These are phyloP conservation scores for Phalacrocorax brasilianus DNA, from an alignment of 2,113 vertebrate genomes.

Conservation along the genomic window DNA sequence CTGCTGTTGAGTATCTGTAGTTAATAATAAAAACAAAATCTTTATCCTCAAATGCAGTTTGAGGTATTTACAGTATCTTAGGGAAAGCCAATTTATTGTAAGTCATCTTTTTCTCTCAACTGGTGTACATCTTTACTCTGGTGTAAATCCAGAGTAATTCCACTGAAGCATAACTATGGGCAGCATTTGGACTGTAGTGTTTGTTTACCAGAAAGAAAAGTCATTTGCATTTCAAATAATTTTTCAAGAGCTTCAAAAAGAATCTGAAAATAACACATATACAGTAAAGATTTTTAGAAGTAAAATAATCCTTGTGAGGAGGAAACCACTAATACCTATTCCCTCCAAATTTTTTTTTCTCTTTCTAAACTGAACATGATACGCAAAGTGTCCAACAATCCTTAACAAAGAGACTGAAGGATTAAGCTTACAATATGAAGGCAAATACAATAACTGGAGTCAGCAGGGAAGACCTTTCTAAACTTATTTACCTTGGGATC, in stretches of 20 bases:
- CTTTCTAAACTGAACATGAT: not conserved
- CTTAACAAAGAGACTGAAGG: not conserved
- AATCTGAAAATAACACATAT: not conserved
- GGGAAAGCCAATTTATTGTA: not conserved
- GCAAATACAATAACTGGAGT: not conserved
- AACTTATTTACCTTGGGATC: not conserved
- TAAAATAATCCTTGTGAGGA: not conserved
- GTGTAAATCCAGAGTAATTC: not conserved
- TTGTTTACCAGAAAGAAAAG: not conserved
- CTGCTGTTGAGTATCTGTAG: not conserved
- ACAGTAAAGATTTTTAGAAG: not conserved
- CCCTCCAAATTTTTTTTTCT: not conserved
- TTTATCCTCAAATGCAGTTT: not conserved
- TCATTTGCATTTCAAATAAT: not conserved
- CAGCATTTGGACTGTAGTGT: not conserved
- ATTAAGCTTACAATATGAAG: not conserved
- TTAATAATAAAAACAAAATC: not conserved
- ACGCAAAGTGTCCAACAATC: not conserved
- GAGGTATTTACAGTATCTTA: not conserved
- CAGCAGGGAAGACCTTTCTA: not conserved
- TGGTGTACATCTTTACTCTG: not conserved
- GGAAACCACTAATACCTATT: not conserved
- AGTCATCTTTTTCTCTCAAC: not conserved
- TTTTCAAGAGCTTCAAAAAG: not conserved
- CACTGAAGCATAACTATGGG: not conserved